These are phyloP conservation scores for Sebastes fasciatus DNA, from an alignment of 2,113 vertebrate species.

Conservation along the genomic window DNA sequence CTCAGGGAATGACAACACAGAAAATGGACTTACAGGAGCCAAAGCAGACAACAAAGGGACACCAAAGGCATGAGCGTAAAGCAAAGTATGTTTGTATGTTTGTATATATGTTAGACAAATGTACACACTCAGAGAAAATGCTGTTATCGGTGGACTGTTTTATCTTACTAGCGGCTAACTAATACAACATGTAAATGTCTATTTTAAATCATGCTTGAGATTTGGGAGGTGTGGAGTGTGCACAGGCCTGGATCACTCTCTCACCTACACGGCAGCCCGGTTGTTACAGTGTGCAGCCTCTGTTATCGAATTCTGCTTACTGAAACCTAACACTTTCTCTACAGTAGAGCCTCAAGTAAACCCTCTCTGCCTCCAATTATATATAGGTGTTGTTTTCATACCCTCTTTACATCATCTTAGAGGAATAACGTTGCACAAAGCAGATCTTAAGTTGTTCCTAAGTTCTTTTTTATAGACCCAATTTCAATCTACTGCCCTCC, in stretches of 20 bases:
- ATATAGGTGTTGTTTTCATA: neutral
- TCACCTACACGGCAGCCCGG: slow-evolving; percentile 56
- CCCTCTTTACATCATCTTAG: neutral
- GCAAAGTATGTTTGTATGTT: slow-evolving; percentile 64
- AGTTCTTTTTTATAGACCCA: neutral
- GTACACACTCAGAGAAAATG: slow-evolving; percentile 68
- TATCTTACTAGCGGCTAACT: slow-evolving; percentile 77
- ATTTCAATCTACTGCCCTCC: neutral
- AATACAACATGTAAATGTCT: slow-evolving; percentile 72
- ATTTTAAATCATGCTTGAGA: slow-evolving; percentile 84
- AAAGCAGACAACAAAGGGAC: slow-evolving; percentile 93
- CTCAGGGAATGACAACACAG: slow-evolving; percentile 96
- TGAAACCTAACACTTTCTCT: neutral
- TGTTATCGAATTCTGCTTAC: slow-evolving; percentile 18
- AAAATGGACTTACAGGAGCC: slow-evolving; percentile 93
- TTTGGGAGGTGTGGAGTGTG: slow-evolving; percentile 68
- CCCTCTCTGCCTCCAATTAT: neutral
- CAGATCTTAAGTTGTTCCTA: neutral
- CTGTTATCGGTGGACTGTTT: slow-evolving; percentile 76
- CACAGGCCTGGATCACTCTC: slow-evolving; percentile 70
- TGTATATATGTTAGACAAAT: slow-evolving; percentile 77
- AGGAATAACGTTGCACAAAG: neutral
- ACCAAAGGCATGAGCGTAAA: slow-evolving; percentile 90
- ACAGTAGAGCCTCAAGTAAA: neutral
- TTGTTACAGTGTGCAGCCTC: slow-evolving; percentile 23